Conservation (phyloP, 1,140 invertebrate species). For the Paramacrobiotus metropolitanus region DNA sequence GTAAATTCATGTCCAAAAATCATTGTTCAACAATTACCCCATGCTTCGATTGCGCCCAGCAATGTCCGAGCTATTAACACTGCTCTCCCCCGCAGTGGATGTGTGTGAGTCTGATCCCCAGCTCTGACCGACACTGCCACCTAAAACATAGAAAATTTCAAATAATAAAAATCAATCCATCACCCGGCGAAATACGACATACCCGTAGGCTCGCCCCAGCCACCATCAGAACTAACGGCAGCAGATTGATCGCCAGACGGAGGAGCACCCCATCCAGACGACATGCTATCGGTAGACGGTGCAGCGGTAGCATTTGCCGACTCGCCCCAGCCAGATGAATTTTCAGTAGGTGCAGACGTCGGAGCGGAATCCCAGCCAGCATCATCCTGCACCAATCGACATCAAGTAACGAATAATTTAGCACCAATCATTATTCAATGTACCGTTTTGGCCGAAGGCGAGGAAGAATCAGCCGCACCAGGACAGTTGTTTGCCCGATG, state of each 20-base stretch:
- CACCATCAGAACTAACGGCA: not conserved
- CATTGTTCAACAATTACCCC: not conserved
- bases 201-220: not conserved
- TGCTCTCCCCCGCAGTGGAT: not conserved
- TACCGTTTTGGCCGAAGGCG: not conserved
- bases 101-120: not conserved
- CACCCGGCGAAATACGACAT: too few relatives aligned
- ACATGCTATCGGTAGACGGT: too few relatives aligned
- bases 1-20: too few relatives aligned
- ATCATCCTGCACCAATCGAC: not conserved
- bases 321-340: not conserved
- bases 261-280: not conserved
- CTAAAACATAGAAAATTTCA: not conserved
- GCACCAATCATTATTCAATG: too few relatives aligned
- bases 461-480: not conserved
- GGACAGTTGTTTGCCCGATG: not conserved
- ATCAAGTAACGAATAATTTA: too few relatives aligned
- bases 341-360: not conserved
- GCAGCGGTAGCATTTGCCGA: not conserved
- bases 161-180: not conserved
- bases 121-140: not conserved
- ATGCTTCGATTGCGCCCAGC: not conserved
- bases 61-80: not conserved
- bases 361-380: not conserved
- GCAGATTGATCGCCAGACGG: not conserved